These are phyloP conservation scores for Phaedon cochleariae DNA, from an alignment of 2,888 invertebrate genomes.

Conservation along the genomic window DNA sequence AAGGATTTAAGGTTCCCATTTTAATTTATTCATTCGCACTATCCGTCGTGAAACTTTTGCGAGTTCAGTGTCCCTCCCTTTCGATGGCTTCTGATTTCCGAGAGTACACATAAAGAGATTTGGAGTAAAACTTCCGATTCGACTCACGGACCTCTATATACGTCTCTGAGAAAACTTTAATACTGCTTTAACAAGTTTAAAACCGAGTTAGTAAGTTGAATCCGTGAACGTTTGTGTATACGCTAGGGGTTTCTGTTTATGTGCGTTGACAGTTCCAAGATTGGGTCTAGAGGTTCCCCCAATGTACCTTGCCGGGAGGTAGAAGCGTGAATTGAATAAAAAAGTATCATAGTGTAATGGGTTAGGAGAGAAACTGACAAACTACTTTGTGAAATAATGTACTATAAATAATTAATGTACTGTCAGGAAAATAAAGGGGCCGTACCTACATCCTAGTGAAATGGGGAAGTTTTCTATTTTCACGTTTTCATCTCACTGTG, in stretches of 20 bases:
- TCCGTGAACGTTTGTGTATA: conserved; percentile 12
- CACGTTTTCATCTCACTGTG: no score
- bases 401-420: no score
- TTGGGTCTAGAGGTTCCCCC: background rate
- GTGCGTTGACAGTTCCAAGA: conserved; percentile 9
- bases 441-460: no score
- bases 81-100: conserved; percentile 16
- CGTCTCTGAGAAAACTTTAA: conserved; percentile 33
- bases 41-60: conserved; percentile 3
- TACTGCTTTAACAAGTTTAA: conserved; percentile 36
- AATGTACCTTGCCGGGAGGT: background rate
- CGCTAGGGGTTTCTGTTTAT: conserved; percentile 2
- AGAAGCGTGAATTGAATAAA: background rate
- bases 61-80: conserved; percentile 4
- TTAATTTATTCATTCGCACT: background rate
- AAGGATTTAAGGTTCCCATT: background rate
- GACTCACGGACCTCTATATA: conserved; percentile 25
- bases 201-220: conserved; percentile 18
- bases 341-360: background rate
- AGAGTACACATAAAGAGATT: conserved; percentile 32
- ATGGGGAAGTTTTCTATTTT: no score
- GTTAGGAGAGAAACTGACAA: no score
- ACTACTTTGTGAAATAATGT: no score
- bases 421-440: no score
- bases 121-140: conserved; percentile 31